Evolutionary conservation across 2,113 vertebrate species (phyloP), one percentile per base, ranked within the genome.

Genomic region (Larimichthys crocea): DNA sequence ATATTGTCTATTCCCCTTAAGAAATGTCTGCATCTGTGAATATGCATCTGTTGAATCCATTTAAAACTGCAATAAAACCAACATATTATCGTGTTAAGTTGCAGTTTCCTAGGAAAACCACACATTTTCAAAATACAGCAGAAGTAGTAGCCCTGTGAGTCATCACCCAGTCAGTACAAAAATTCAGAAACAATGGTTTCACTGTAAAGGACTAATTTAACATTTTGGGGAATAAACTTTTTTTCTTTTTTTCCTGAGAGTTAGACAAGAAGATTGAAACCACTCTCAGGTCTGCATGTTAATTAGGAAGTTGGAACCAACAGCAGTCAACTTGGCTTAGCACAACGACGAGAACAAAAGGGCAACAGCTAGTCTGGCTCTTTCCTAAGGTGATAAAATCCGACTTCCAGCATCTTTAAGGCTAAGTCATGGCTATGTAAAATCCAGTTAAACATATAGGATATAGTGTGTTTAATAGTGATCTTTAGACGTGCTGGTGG

Each of bases 11-110:
- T 3, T 31, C 50, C 24, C 35, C 8, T 22, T 61, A 22, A 69
- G 2, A 44, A 62, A 67, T 57, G 46, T 26, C 40, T 46, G 35
- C 19, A 20, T 40, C 35, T 40, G 7, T 76, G 69, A 64, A 22
- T 82, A 15, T 74, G 15, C 53, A 6, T 79, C 62, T 60, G 35
- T 17, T 53, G 20, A 76, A 84, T 68, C 46, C 0, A 60, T 85
- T 76, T 16, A 42, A 17, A 61, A 50, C 29, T 56, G 29, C 49
- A 22, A 31, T 56, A 6, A 52, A 19, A 57, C 17, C 29, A 74
- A 31, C 12, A 22, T 50, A 20, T 3, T 17, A 31, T 77, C 22
- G 59, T 63, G 8, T 63, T 22, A 68, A 60, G n/a, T 56, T n/a
- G 42, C 5, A 46, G 52, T 48, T 57, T 35, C 49, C 53, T 52